Conservation (phyloP, 2,888 invertebrate species). For the Hermodice carunculata region DNA sequence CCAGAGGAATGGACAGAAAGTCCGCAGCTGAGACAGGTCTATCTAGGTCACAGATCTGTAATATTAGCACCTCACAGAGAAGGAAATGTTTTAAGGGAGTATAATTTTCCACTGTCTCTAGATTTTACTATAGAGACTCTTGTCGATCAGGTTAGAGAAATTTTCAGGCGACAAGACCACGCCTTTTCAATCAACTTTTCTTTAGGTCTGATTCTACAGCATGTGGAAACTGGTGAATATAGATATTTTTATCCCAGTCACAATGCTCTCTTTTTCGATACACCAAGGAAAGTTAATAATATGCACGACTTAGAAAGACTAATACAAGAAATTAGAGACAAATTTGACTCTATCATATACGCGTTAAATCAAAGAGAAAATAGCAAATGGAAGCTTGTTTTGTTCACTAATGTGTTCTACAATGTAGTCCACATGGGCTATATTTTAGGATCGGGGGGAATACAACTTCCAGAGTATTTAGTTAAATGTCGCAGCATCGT, state of each 20-base stretch:
- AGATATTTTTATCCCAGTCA: background rate
- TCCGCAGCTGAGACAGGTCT: no score
- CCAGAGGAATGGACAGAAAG: no score
- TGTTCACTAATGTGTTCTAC: background rate
- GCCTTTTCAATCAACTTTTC: background rate
- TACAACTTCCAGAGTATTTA: background rate
- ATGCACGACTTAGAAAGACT: background rate
- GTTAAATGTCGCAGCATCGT: background rate
- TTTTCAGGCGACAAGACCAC: no score
- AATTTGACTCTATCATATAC: no score
- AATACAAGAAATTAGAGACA: background rate
- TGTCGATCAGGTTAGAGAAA: no score
- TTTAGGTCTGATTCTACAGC: background rate
- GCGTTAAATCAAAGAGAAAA: background rate
- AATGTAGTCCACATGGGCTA: background rate
- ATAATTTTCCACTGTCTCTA: no score
- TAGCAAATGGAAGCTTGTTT: background rate
- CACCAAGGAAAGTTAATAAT: background rate
- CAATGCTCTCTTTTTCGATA: background rate
- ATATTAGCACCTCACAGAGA: no score
- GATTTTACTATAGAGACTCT: no score
- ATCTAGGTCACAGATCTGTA: no score
- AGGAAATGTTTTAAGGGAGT: no score
- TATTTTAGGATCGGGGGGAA: background rate
- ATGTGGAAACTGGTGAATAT: slow-evolving; percentile 8